These are phyloP conservation scores for Agrotis exclamationis DNA, from an alignment of 2,888 invertebrate species.

Conservation along the genomic window DNA sequence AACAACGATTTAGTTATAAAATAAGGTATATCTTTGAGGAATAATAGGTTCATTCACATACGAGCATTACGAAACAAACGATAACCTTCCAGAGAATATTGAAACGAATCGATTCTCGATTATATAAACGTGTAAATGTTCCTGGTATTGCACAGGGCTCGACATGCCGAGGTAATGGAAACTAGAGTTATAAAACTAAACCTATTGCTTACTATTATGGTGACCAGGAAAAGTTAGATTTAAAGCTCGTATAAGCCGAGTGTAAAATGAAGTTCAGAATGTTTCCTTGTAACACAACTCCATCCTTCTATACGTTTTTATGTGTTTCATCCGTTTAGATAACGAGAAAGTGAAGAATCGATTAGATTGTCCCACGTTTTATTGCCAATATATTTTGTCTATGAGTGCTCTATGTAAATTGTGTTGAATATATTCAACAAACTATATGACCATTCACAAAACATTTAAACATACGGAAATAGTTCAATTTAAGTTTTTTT, in stretches of 20 bases:
- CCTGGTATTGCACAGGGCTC: constrained; percentile 71
- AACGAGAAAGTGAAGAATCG: constrained; percentile 48
- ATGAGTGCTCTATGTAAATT: constrained; percentile 33
- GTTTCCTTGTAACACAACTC: constrained; percentile 65
- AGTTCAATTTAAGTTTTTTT: neutral
- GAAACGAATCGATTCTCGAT: constrained; percentile 67
- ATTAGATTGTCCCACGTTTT: constrained; percentile 51
- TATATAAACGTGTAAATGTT: constrained; percentile 71
- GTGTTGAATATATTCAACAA: constrained; percentile 32
- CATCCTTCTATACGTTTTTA: constrained; percentile 57
- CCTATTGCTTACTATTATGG: constrained; percentile 72
- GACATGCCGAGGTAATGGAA: constrained; percentile 71
- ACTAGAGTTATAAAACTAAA: constrained; percentile 77
- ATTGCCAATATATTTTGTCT: constrained; percentile 47
- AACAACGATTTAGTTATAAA: constrained; percentile 40
- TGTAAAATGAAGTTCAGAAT: constrained; percentile 67
- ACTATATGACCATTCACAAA: constrained; percentile 14
- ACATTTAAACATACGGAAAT: constrained; percentile 1
- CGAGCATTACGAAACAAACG: constrained; percentile 60
- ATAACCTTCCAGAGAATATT: constrained; percentile 61
- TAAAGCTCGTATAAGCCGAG: constrained; percentile 68
- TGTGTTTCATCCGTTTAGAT: constrained; percentile 58
- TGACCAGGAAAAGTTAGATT: constrained; percentile 73
- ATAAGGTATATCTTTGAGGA: constrained; percentile 41
- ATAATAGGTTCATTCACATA: constrained; percentile 54